These are phyloP conservation scores for Hyla sarda DNA, from an alignment of 2,113 vertebrate species.

Conservation along the genomic window DNA sequence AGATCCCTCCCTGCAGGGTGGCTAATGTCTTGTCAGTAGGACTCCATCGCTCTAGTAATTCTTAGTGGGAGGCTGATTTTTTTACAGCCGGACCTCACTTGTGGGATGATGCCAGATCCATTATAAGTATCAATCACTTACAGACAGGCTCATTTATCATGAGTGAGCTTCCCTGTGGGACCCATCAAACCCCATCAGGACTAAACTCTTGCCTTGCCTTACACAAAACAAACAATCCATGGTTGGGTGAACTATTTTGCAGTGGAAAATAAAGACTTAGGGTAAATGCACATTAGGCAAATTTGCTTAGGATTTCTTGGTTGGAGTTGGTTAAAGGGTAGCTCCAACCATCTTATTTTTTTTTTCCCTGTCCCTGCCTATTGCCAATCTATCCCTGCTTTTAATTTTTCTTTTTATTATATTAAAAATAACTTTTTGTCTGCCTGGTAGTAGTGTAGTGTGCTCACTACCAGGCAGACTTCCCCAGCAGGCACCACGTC, in stretches of 20 bases:
- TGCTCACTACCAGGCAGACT: too few relatives aligned
- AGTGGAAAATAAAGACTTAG: background rate
- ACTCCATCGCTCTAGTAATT: background rate
- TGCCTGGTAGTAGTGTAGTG: too few relatives aligned
- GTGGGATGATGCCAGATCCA: slow-evolving; percentile 40
- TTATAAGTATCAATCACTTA: slow-evolving; percentile 43
- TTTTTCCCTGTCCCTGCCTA: too few relatives aligned
- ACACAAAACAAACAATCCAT: slow-evolving; percentile 39
- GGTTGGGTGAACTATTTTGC: background rate
- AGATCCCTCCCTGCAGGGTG: background rate
- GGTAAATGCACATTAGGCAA: too few relatives aligned
- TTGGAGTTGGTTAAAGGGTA: too few relatives aligned
- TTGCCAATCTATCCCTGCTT: too few relatives aligned
- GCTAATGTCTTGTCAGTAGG: background rate
- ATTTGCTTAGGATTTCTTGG: too few relatives aligned
- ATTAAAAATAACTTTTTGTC: too few relatives aligned
- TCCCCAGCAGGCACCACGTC: too few relatives aligned
- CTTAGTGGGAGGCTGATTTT: slow-evolving; percentile 23
- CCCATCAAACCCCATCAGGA: slow-evolving; percentile 20
- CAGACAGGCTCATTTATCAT: slow-evolving; percentile 46
- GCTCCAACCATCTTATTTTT: too few relatives aligned
- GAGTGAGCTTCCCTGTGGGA: slow-evolving; percentile 42
- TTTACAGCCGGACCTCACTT: slow-evolving; percentile 19
- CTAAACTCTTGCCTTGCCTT: slow-evolving; percentile 4
- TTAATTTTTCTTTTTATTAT: too few relatives aligned